Evolutionary conservation across 2,113 vertebrate species (phyloP).

Genomic region (Pygoscelis antarcticus): DNA sequence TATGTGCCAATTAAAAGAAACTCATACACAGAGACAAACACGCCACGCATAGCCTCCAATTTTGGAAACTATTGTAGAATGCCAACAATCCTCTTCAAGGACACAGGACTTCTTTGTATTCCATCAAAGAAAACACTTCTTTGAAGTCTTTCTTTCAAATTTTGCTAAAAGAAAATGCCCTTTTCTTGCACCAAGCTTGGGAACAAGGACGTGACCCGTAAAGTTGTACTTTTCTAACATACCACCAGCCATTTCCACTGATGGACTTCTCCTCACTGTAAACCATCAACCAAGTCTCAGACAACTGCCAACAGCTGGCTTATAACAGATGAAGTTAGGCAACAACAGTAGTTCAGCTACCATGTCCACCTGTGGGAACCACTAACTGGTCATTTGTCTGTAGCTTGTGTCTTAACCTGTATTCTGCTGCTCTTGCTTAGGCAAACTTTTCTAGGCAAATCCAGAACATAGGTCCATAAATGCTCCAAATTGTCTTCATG

Average conservation of each 20-base stretch:
- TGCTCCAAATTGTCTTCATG: neutral
- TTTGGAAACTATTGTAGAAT: neutral
- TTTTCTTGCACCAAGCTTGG: neutral
- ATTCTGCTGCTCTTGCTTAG: neutral
- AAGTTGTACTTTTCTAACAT: neutral
- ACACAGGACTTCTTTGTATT: conserved; percentile 2
- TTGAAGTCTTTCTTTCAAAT: conserved; percentile 24
- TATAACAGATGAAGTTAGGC: neutral
- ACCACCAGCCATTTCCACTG: neutral
- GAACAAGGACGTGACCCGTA: neutral
- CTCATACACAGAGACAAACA: neutral
- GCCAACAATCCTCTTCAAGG: neutral
- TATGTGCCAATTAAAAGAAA: neutral
- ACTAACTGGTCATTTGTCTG: neutral
- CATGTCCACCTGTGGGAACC: neutral
- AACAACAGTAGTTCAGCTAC: neutral
- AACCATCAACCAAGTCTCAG: neutral
- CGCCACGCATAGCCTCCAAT: rapidly evolving
- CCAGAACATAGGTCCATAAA: neutral
- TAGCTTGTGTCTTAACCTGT: neutral
- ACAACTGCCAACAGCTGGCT: neutral
- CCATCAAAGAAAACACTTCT: conserved; percentile 16
- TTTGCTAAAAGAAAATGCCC: neutral
- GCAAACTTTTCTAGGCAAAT: neutral
- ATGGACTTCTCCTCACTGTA: neutral